Conservation (phyloP, 2,113 vertebrate genomes). For the Burhinus bistriatus region DNA sequence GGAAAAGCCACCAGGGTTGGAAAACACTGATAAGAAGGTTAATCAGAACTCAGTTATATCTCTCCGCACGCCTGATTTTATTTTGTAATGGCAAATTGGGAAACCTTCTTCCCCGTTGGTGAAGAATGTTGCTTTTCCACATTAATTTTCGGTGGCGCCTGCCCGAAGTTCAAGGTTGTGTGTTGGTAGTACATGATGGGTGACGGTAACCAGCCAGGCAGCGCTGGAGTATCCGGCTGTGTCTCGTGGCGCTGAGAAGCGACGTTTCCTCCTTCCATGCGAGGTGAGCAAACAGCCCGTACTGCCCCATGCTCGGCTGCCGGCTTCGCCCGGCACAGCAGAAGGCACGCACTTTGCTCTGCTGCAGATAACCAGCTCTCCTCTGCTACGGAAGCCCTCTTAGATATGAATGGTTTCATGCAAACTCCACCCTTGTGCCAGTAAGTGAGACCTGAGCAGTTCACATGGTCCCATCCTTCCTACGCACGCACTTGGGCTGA, state of each 20-base stretch:
- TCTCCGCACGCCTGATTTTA: not conserved
- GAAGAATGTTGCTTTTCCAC: not conserved
- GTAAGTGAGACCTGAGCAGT: fast-evolving
- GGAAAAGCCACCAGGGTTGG: not conserved
- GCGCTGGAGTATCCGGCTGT: not conserved
- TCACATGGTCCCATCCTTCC: not conserved
- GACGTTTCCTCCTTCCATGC: not conserved
- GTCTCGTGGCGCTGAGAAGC: not conserved
- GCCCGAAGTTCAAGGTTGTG: not conserved
- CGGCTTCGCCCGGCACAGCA: not conserved
- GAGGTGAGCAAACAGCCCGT: not conserved
- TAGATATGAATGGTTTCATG: fast-evolving
- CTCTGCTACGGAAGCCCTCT: not conserved
- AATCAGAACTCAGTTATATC: not conserved
- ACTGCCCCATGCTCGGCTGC: not conserved
- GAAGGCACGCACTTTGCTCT: not conserved
- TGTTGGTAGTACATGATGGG: not conserved
- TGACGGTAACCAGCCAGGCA: not conserved
- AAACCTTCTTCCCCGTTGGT: not conserved
- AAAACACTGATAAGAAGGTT: not conserved
- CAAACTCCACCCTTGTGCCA: not conserved
- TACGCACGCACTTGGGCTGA: fast-evolving
- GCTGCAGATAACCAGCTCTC: not conserved
- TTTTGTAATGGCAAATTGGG: not conserved
- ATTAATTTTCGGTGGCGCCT: constrained; percentile 12